Base-by-base conservation (phyloP, 2,113 vertebrate genomes). In the Stictonetta naevosa region DNA sequence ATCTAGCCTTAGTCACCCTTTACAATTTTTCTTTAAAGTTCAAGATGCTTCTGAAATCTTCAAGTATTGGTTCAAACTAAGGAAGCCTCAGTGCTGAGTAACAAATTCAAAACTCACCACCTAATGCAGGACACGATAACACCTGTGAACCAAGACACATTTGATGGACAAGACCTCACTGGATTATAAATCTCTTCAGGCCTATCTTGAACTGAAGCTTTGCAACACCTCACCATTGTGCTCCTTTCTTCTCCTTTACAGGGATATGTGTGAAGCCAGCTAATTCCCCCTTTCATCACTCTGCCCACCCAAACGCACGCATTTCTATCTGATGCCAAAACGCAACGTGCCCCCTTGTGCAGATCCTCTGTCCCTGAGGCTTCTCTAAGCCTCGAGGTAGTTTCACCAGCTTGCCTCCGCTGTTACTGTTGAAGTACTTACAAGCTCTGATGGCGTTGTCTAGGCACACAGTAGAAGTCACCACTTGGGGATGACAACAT, bases 401-500 rank as follows among this genome's bases (percentile, higher is more conserved):
- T 59, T 82, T 52, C 10, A 55, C 33, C 13, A 85, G 74, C 18
- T 73, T 91, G 42, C 38, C 53, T 73, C 58, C 60, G 4, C 58
- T 16, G 0, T 40, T 31, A 4, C 40, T 58, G 13, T 26, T 36
- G n/a, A 68, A 31, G 15, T 16, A n/a, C 44, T 46, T 46, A 33
- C 31, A 64, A 38, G 26, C 26, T 40, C 36, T 20, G 5, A 20
- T 28, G 11, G 12, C 6, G 26, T 64, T 28, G 7, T 9, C 62
- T 60, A 26, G 92, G 44, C 69, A 86, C 44, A 66, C 3, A 17
- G 40, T 40, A 26, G 50, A 38, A 34, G 26, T n/a, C 23, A 33
- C 28, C 8, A 1, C 60, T 53, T 44, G 0, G 9, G 22, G 31
- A n/a, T 1, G 33, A 48, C 1, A 4, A 56, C 10, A 6, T 34